A percentile compares a stretch with the other conserved stretches of the same genome.
phyloP scores from a whole-genome alignment of 2,113 vertebrate genomes.

The Dinomys branickii region DNA sequence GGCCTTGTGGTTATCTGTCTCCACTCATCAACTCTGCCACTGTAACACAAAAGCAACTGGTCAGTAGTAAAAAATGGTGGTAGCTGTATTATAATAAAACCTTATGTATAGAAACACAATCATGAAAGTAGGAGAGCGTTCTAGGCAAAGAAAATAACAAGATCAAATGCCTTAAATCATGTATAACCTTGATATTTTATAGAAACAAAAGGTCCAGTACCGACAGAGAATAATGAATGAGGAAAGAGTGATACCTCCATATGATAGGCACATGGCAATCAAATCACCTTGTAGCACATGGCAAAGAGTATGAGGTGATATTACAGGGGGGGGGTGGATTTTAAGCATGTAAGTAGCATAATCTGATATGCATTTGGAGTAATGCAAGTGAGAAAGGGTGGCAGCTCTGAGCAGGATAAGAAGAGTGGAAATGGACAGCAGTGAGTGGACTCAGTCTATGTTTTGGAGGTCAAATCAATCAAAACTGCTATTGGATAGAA shows the following conservation, averaged over 20 bases:
- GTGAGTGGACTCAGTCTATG: background rate
- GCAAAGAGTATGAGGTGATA: background rate
- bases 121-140: background rate
- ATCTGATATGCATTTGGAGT: background rate
- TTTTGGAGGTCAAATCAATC: background rate
- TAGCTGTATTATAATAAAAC: slow-evolving; percentile 9
- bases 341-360: background rate
- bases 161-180: background rate
- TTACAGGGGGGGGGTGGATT: background rate
- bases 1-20: background rate
- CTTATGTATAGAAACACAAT: slow-evolving; percentile 51
- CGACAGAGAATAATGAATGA: background rate
- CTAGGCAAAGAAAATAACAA: background rate
- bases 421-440: background rate
- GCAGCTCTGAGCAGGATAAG: background rate
- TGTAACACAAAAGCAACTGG: background rate
- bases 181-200: background rate
- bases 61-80: background rate
- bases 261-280: background rate
- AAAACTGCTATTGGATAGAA: background rate
- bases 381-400: background rate
- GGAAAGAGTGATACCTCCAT: background rate
- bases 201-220: background rate
- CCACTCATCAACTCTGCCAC: background rate
- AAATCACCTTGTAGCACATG: background rate